Evolutionary conservation across 1,140 invertebrate genomes (phyloP), one percentile per base, ranked within the genome.

Genomic region (Vanessa tameamea): DNA sequence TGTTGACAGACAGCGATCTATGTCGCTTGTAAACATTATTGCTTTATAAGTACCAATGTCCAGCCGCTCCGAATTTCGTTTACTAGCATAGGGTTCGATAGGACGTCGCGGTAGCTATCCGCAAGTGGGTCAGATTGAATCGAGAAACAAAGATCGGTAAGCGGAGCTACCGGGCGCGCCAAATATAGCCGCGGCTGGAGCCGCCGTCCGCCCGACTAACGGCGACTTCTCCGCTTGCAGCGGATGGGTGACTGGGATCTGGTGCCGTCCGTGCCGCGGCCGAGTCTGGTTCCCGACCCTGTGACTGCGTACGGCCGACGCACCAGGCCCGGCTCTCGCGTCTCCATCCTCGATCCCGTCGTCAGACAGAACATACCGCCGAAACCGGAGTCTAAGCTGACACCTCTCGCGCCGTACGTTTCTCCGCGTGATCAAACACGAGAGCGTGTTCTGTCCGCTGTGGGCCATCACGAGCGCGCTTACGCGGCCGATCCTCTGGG

Each of bases 191-290:
- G 82, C 87, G 89, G 85, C 89, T 92, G 89, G 89, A 91, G 85
- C 77, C 84, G 82, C 79, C 85, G 85, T 78, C 79, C 84, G 87
- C 82, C 81, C 84, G 86, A 91, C 83, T 90, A 91, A 92, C 88
- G 86, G 87, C 86, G 85, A 89, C 80, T 91, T 89, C 83, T 92
- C 91, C 90, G 91, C 88, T 96, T 96, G 88, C 96, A 97, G 96
- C 96, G 95, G 94, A 94, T 94, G 80, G 95, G 97, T 79, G 96
- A 96, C 79, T 97, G 96, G 96, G 96, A 97, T 90, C 96, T 96
- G 94, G 95, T 96, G 84, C 96, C 97, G 77, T 95, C 95, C 87
- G 96, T 97, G 79, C 96, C 97, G 75, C 94, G 97, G 76, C 96
- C 97, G 76, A 96, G 96, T 80, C 94, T 97, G 85, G 95, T 97